Percentiles rank a stretch among this genome's conserved stretches.
These are phyloP conservation scores for Drosophila neotestacea DNA, from an alignment of 2,888 invertebrate genomes.

Conservation along the genomic window DNA sequence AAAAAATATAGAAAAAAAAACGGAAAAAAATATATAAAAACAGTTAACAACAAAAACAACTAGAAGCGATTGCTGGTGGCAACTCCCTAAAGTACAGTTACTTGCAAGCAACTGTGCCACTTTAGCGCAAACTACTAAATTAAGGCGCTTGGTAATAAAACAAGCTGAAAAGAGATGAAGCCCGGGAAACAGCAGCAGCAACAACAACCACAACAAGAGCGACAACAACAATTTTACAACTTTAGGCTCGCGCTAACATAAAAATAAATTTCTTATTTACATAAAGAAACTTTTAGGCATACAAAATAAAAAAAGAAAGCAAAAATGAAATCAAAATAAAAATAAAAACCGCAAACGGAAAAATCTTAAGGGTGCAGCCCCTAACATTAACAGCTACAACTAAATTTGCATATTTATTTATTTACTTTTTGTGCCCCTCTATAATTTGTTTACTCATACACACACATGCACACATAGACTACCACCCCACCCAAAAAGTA, in stretches of 20 bases:
- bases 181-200: constrained; percentile 38
- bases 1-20: constrained; percentile 17
- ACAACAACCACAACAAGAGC: constrained; percentile 37
- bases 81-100: constrained; percentile 71
- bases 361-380: constrained; percentile 40
- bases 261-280: constrained; percentile 80
- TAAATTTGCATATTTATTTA: constrained; percentile 76
- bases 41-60: constrained; percentile 32
- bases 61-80: constrained; percentile 9
- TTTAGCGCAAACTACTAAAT: constrained; percentile 71
- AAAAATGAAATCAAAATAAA: constrained; percentile 34
- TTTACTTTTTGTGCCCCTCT: constrained; percentile 52
- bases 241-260: constrained; percentile 75
- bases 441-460: constrained; percentile 64
- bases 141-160: constrained; percentile 73
- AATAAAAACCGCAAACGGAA: constrained; percentile 65
- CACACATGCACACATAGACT: constrained; percentile 2
- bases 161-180: constrained; percentile 56
- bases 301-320: constrained; percentile 28
- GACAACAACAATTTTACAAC: constrained; percentile 70
- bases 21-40: constrained; percentile 41
- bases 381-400: constrained; percentile 71
- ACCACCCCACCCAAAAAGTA: constrained; percentile 33
- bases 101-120: constrained; percentile 50
- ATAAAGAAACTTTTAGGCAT: constrained; percentile 76